phyloP scores from a whole-genome alignment of 2,888 invertebrate species.

The Aphodius sticticus region DNA sequence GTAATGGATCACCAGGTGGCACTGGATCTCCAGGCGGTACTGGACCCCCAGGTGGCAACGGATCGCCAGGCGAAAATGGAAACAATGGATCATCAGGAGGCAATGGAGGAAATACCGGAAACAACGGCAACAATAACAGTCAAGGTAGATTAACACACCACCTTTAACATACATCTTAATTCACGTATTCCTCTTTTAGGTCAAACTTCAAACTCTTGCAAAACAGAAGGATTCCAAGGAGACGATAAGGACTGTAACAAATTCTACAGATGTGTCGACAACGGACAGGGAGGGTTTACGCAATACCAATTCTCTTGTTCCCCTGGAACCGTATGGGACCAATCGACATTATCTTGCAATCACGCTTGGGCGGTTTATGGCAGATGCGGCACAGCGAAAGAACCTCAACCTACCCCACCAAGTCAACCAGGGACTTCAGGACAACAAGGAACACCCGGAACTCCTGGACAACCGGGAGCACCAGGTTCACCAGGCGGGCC shows the following conservation, averaged over 20 bases:
- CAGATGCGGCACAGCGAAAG: constrained; percentile 62
- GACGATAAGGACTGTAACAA: constrained; percentile 74
- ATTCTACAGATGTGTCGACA: constrained; percentile 79
- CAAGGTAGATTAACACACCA: constrained; percentile 55
- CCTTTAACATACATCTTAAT: neutral
- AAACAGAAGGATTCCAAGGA: constrained; percentile 72
- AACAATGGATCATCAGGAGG: constrained; percentile 30
- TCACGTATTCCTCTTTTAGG: neutral
- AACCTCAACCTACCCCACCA: neutral
- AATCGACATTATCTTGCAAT: constrained; percentile 73
- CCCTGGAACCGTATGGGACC: constrained; percentile 81
- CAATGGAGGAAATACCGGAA: constrained; percentile 39
- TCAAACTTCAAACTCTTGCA: constrained; percentile 31
- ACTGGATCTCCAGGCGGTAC: constrained; percentile 48
- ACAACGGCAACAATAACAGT: constrained; percentile 74
- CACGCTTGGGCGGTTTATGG: constrained; percentile 64
- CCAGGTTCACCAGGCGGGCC: constrained; percentile 73
- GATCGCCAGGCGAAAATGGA: constrained; percentile 29
- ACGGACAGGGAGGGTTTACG: constrained; percentile 49
- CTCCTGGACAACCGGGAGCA: constrained; percentile 72
- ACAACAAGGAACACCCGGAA: constrained; percentile 62
- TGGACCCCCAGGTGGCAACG: constrained; percentile 36
- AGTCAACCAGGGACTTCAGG: constrained; percentile 40
- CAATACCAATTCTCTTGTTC: constrained; percentile 77
- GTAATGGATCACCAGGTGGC: constrained; percentile 29